Percentiles rank a stretch among this genome's conserved stretches.
Evolutionary conservation across 1,140 invertebrate species (phyloP).

Genomic region (Bombus pascuorum): DNA sequence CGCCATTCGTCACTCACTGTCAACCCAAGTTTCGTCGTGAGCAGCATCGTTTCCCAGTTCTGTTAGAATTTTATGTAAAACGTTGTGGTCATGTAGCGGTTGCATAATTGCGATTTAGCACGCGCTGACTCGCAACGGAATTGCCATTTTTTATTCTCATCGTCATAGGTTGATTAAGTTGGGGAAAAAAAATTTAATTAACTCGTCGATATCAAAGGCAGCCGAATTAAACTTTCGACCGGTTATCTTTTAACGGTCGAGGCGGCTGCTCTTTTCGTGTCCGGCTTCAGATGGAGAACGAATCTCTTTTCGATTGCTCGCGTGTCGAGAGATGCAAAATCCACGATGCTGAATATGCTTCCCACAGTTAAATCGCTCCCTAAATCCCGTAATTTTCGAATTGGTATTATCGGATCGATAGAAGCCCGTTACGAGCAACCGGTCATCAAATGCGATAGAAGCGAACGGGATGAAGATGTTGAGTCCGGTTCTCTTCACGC

Average conservation of each 20-base stretch:
- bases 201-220: background rate
- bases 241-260: background rate
- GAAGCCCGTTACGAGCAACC: slow-evolving; percentile 2
- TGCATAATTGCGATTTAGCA: slow-evolving; percentile 5
- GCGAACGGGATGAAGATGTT: background rate
- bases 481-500: background rate
- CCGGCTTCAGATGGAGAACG: no score
- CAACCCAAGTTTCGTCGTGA: slow-evolving; percentile 74
- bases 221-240: background rate
- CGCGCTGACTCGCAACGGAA: background rate
- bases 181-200: background rate
- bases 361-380: background rate
- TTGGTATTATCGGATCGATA: background rate
- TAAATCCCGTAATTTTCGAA: slow-evolving; percentile 39
- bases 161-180: no score
- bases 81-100: background rate
- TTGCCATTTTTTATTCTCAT: background rate
- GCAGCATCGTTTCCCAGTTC: slow-evolving; percentile 62
- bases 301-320: background rate
- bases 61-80: slow-evolving; percentile 36
- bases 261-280: no score
- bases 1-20: slow-evolving; percentile 78
- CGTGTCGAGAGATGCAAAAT: slow-evolving; percentile 28
- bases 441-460: slow-evolving; percentile 11
- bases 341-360: background rate